Conservation (phyloP, 2,888 invertebrate genomes). For the Luperina testacea region DNA sequence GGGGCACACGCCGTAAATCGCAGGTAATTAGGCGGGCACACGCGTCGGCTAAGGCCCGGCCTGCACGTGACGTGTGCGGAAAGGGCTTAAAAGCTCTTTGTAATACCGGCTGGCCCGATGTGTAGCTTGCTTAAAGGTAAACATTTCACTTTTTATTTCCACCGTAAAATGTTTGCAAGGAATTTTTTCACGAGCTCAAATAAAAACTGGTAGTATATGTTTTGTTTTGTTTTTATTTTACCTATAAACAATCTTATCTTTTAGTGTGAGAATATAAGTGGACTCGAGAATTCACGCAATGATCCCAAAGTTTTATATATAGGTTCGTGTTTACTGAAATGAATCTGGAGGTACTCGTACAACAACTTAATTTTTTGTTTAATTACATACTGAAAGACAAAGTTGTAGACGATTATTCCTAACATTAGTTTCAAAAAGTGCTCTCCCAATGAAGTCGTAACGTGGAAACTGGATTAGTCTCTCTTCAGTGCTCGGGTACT, state of each 20-base stretch:
- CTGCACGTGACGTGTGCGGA: slow-evolving; percentile 80
- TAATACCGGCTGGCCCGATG: slow-evolving; percentile 67
- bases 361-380: slow-evolving; percentile 38
- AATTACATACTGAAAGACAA: background rate
- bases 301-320: slow-evolving; percentile 42
- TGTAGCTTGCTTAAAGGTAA: slow-evolving; percentile 74
- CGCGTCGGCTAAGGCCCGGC: slow-evolving; percentile 67
- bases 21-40: slow-evolving; percentile 83
- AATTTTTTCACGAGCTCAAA: slow-evolving; percentile 63
- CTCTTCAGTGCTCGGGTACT: slow-evolving; percentile 43
- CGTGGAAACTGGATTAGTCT: slow-evolving; percentile 59
- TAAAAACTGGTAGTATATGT: slow-evolving; percentile 58
- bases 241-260: slow-evolving; percentile 62
- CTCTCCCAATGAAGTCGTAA: slow-evolving; percentile 53
- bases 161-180: slow-evolving; percentile 57
- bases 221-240: slow-evolving; percentile 58
- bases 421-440: slow-evolving; percentile 52
- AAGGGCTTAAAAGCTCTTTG: slow-evolving; percentile 81
- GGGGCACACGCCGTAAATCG: slow-evolving; percentile 80
- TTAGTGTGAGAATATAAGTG: slow-evolving; percentile 22
- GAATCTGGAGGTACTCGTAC: slow-evolving; percentile 12
- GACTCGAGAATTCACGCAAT: slow-evolving; percentile 16
- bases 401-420: slow-evolving; percentile 36
- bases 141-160: slow-evolving; percentile 70
- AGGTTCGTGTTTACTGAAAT: slow-evolving; percentile 44